Base-by-base conservation (phyloP, 2,888 invertebrate species). In the Drosophila neoperkinsi region DNA sequence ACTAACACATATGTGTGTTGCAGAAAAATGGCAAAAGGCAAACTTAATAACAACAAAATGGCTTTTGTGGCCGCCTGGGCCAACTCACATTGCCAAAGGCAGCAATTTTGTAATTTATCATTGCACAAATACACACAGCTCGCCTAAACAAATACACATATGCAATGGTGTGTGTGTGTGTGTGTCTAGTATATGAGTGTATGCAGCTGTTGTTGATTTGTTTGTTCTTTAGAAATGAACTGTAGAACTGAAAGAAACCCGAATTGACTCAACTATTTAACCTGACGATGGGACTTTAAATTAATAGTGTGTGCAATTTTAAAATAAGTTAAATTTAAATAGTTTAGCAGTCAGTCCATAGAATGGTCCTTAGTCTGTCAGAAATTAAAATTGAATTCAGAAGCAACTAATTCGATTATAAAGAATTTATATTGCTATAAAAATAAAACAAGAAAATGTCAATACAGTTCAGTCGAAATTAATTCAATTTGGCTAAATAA, bases 31-130 rank as follows among this genome's bases (percentile, higher is more conserved):
- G 79, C 79, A 90, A 73, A 81, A 90, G 84, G 79, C 89, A 90
- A 90, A 87, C 91, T 90, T 87, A 90, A 87, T 87, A 90, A 87
- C 91, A 87, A 90, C 87, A 90, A 87, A 87, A 90, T 90, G 87
- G 82, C 80, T 80, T 90, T 80, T 90, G 91, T 65, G 87, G 91
- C 84, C 75, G 72, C 71, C 72, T 82, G 75, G 82, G 90, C 83
- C 77, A 82, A 82, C 75, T 78, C 79, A 58, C 87, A 71, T 88
- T 74, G 89, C 85, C 85, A 72, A 72, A 80, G 85, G 90, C 90
- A 88, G 82, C 88, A 75, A 82, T 89, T 87, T 90, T 87, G 85
- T 90, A 89, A 87, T 87, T 87, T 87, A 87, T 87, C 91, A 90
- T 90, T 84, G 82, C 89, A 87, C 81, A 86, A 78, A 86, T 66